Evolutionary conservation across 2,797 vertebrate species (phyloP).

Genomic region (Simalia tracyae): DNA sequence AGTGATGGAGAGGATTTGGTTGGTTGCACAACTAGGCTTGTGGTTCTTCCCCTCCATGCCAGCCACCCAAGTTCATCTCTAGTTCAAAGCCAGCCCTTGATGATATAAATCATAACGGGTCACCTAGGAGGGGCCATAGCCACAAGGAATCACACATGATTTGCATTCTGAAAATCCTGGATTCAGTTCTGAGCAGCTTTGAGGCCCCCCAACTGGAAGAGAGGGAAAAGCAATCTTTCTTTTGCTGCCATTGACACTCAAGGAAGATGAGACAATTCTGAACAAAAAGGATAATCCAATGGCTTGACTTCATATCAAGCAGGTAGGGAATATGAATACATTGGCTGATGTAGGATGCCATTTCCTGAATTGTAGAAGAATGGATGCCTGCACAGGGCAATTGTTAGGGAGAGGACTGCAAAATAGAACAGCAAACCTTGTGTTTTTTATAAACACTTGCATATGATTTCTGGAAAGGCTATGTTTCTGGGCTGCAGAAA

Average conservation of each 20-base stretch:
- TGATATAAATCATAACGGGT: slow-evolving; percentile 57
- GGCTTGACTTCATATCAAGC: too few relatives aligned
- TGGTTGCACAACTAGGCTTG: slow-evolving; percentile 64
- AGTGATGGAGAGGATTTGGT: slow-evolving; percentile 68
- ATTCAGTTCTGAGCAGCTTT: not conserved
- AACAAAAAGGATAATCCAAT: too few relatives aligned
- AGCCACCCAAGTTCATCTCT: slow-evolving; percentile 54
- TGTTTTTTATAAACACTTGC: too few relatives aligned
- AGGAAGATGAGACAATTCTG: too few relatives aligned
- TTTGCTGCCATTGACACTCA: not conserved
- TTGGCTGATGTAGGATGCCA: too few relatives aligned
- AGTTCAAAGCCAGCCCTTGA: slow-evolving; percentile 57
- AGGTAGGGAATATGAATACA: too few relatives aligned
- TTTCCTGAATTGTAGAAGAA: too few relatives aligned
- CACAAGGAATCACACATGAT: slow-evolving; percentile 39
- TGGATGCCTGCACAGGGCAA: not conserved
- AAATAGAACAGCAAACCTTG: not conserved
- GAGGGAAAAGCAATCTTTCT: not conserved
- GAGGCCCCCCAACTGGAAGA: not conserved
- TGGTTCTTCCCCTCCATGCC: slow-evolving; percentile 37
- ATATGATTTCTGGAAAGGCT: too few relatives aligned
- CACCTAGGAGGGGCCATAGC: slow-evolving; percentile 7
- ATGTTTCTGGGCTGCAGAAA: too few relatives aligned
- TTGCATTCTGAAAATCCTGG: not conserved
- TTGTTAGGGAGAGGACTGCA: not conserved